Conservation (phyloP, 2,113 vertebrate genomes). For the Neogale vison region DNA sequence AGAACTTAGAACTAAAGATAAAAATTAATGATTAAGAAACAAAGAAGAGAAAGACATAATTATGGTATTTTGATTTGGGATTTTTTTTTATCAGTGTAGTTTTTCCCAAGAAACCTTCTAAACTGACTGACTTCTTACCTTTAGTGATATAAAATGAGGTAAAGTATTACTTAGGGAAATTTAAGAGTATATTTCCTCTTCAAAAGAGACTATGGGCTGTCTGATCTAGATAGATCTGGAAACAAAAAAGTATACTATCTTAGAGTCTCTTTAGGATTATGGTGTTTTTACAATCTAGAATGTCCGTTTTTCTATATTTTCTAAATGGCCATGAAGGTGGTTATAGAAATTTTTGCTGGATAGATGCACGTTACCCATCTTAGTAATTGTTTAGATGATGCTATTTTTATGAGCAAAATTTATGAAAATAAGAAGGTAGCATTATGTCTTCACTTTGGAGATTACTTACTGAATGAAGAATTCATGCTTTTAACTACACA, state of each 20-base stretch:
- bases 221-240: background rate
- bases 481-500: slow-evolving; percentile 50
- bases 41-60: background rate
- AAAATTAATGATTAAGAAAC: background rate
- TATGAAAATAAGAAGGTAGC: background rate
- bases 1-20: background rate
- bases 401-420: background rate
- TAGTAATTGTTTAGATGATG: background rate
- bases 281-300: background rate
- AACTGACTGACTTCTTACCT: background rate
- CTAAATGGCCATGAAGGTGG: background rate
- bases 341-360: background rate
- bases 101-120: background rate
- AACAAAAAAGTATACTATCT: background rate
- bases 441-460: slow-evolving; percentile 20
- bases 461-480: slow-evolving; percentile 53
- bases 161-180: background rate
- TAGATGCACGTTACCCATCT: background rate
- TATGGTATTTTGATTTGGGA: background rate
- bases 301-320: background rate
- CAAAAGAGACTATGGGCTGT: background rate
- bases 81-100: background rate
- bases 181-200: background rate
- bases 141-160: background rate
- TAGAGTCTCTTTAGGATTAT: background rate